Base-by-base conservation (phyloP, 2,888 invertebrate genomes). In the Heliconius aoede region DNA sequence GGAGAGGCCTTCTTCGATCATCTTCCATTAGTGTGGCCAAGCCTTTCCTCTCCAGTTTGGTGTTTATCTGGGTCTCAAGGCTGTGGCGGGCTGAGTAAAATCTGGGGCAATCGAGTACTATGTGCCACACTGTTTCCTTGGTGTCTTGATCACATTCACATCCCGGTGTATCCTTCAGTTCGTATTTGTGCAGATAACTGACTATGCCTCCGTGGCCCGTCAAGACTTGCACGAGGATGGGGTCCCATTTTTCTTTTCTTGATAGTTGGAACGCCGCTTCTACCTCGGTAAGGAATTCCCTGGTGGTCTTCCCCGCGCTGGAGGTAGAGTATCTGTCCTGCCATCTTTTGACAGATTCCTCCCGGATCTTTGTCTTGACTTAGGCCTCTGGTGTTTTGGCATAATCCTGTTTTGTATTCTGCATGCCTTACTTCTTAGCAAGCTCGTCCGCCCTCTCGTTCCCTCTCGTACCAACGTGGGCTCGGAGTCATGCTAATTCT, bases 191-290 rank as follows among this genome's bases (percentile, higher is more conserved):
- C 0, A 79, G 61, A 28, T 76, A 79, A 15, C 26, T 51, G n/a
- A 62, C 68, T 1, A 75, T 68, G 1, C 76, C 79, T 2, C 76
- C 78, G 28, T 77, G 76, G 1, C 78, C 78, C 1, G 76, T 78
- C n/a, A 79, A 26, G 8, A 72, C 32, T 18, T 79, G 79, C 15
- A 40, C 36, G 26, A 40, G 36, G 40, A 26, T 32, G 11, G 36
- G 72, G 28, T 60, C 60, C 55, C 30, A 55, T 30, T n/a, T 64
- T 5, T 11, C 40, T 13, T 46, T 72, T n/a, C 68, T 72, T 21
- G 72, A 8, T 3, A 55, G 36, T n/a, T 60, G 55, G 30, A 73
- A 78, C 0, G 75, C 76, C 0, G 36, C 51, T 24, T 32, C 78
- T 1, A 78, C 58, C 0, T 73, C 18, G 1, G 76, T 76, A 13